Evolutionary conservation across 2,888 invertebrate species (phyloP).

Genomic region (Trimorus sp.): DNA sequence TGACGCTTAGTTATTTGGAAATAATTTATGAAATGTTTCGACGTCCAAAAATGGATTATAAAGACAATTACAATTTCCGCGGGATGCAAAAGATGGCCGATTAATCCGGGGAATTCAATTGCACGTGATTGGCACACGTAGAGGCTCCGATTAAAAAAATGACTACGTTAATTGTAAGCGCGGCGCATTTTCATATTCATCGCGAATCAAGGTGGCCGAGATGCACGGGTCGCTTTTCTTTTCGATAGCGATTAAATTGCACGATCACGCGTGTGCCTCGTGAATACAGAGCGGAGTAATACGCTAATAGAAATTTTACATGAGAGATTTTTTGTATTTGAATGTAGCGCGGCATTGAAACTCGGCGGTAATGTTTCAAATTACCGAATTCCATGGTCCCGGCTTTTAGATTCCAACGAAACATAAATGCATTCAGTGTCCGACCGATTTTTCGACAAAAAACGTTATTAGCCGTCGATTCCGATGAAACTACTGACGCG

Average conservation of each 20-base stretch:
- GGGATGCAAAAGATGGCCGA: background rate
- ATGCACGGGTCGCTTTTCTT: conserved; percentile 35
- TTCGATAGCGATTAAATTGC: conserved; percentile 44
- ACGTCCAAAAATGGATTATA: background rate
- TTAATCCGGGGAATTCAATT: background rate
- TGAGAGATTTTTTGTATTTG: conserved; percentile 28
- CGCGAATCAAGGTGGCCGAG: conserved; percentile 13
- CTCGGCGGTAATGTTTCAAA: no score
- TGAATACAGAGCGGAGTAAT: conserved; percentile 16
- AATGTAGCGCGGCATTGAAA: background rate
- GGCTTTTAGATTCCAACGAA: no score
- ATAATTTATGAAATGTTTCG: no score
- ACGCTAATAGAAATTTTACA: conserved; percentile 36
- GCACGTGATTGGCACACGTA: background rate
- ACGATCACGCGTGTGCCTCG: conserved; percentile 37
- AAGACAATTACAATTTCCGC: background rate
- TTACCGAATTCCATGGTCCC: no score
- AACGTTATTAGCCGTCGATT: no score
- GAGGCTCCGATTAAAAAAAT: conserved; percentile 2
- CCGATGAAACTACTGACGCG: no score
- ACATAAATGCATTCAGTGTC: no score
- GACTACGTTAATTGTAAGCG: conserved; percentile 9
- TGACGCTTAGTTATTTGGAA: no score
- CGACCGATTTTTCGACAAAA: no score
- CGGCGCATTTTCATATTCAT: conserved; percentile 29